Evolutionary conservation across 2,797 vertebrate genomes (phyloP).

Genomic region (Etheostoma nigrum): DNA sequence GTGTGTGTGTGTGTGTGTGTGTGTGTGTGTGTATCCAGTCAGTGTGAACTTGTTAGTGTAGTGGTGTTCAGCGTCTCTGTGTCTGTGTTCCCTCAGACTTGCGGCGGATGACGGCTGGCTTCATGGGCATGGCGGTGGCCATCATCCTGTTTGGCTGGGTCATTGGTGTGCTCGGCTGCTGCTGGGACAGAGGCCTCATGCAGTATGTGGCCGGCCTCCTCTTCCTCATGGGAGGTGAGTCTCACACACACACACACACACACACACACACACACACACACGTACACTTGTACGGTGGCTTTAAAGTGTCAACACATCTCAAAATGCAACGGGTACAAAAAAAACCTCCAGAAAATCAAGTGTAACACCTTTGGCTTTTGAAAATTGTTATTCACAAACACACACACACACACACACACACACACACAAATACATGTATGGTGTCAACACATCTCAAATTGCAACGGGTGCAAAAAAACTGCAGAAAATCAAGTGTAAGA

Average conservation of each 20-base stretch:
- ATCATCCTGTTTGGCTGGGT: constrained; percentile 99
- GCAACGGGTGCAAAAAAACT: no score
- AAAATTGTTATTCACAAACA: no score
- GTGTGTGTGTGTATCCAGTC: no score
- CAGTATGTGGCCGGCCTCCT: constrained; percentile 98
- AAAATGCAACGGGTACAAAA: no score
- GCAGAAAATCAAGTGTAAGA: no score
- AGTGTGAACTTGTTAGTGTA: not conserved
- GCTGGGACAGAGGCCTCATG: constrained; percentile 99
- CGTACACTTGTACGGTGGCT: no score
- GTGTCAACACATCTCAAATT: no score
- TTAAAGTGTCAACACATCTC: no score
- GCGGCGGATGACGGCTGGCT: constrained; percentile 97
- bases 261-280: not conserved
- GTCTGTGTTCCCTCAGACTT: constrained; percentile 85
- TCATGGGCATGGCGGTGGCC: constrained; percentile 99
- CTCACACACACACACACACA: not conserved
- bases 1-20: no score
- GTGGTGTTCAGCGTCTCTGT: not conserved
- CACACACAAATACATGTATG: no score
- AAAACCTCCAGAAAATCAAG: no score
- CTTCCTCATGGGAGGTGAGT: constrained; percentile 99
- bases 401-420: constrained; percentile 6
- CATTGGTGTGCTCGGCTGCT: constrained; percentile 96
- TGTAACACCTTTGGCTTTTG: no score